Percentiles rank a stretch among this genome's conserved stretches.
Evolutionary conservation across 1,140 invertebrate genomes (phyloP).

Genomic region (Drosophila novamexicana): DNA sequence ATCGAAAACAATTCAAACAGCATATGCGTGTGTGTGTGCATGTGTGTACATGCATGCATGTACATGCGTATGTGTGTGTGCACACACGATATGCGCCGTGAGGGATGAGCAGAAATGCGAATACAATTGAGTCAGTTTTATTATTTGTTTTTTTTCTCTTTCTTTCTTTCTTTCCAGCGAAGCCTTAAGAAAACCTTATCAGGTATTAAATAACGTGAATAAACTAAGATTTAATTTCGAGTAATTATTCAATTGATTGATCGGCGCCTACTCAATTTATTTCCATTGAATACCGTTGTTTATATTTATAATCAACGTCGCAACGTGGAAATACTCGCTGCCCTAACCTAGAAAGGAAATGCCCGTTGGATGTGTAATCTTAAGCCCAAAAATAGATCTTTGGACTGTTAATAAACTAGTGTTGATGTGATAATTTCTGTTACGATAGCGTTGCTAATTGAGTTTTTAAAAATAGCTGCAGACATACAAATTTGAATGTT

Average conservation of each 20-base stretch:
- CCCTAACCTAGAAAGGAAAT: not conserved
- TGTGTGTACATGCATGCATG: slow-evolving; percentile 7
- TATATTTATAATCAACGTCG: not conserved
- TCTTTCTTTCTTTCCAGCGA: not conserved
- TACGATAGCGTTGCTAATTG: slow-evolving; percentile 20
- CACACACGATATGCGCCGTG: not conserved
- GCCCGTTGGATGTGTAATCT: slow-evolving; percentile 10
- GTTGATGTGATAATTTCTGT: slow-evolving; percentile 31
- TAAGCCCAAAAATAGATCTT: slow-evolving; percentile 3
- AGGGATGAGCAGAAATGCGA: slow-evolving; percentile 14
- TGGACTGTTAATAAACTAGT: not conserved
- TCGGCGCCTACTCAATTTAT: not conserved
- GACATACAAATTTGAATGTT: slow-evolving; percentile 19
- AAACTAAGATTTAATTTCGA: not conserved
- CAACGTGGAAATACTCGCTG: not conserved
- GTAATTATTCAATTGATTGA: slow-evolving; percentile 16
- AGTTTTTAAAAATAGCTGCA: slow-evolving; percentile 24
- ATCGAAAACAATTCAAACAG: slow-evolving; percentile 78
- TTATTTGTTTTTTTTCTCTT: not conserved
- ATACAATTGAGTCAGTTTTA: slow-evolving; percentile 15
- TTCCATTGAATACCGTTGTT: not conserved
- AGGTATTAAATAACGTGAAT: slow-evolving; percentile 5
- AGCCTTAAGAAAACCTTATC: not conserved
- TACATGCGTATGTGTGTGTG: slow-evolving; percentile 1
- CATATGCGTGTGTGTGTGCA: slow-evolving; percentile 47